Conservation (phyloP, 1,140 invertebrate genomes). For the Ephestia elutella region DNA sequence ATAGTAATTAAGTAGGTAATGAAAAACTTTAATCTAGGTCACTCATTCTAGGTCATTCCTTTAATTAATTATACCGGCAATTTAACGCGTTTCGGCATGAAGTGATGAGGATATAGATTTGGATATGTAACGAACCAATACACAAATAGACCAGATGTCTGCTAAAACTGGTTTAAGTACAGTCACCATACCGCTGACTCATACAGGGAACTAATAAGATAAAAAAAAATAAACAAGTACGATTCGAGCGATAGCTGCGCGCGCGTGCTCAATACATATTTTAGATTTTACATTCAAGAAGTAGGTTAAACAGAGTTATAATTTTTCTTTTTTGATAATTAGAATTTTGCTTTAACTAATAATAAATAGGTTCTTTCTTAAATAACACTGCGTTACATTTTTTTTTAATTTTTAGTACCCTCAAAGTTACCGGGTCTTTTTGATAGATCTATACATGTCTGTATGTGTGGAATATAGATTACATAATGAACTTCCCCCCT, state of each 20-base stretch:
- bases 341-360: background rate
- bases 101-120: background rate
- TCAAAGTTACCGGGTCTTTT: too few species aligned
- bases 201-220: slow-evolving; percentile 40
- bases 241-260: background rate
- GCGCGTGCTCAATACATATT: background rate
- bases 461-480: too few species aligned
- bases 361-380: too few species aligned
- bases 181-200: slow-evolving; percentile 49
- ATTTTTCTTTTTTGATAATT: background rate
- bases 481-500: too few species aligned
- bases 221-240: slow-evolving; percentile 5
- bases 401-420: too few species aligned
- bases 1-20: too few species aligned
- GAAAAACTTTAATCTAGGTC: too few species aligned
- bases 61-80: too few species aligned
- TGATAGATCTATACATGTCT: too few species aligned
- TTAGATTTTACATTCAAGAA: background rate
- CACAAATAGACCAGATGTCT: slow-evolving; percentile 39
- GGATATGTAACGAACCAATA: slow-evolving; percentile 4
- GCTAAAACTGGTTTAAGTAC: slow-evolving; percentile 52
- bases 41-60: too few species aligned
- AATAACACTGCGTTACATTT: too few species aligned
- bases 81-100: too few species aligned
- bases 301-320: background rate